Base-by-base conservation (phyloP, 2,797 vertebrate genomes). In the Crenuchus spilurus region DNA sequence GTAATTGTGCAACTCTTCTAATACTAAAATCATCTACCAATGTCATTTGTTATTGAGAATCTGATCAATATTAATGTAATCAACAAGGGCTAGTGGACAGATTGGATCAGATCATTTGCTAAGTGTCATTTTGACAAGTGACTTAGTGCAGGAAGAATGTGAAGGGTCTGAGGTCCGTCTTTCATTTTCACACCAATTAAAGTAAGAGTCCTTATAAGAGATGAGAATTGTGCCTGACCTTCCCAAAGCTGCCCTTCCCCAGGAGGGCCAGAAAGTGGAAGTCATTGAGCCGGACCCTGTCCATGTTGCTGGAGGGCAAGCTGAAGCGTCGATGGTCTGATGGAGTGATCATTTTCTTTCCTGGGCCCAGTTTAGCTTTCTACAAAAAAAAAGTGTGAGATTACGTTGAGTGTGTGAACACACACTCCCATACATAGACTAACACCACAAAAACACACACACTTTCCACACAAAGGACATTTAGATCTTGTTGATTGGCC, bases 191-290 rank as follows among this genome's bases (percentile, higher is more conserved):
- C 7, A 35, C 33, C 33, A 8, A 35, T 35, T 35, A 35, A 3
- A 35, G 3, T 35, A 35, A 10, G 14, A 31, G 28, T 33, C 9
- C 10, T 18, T 48, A 26, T 44, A 30, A 22, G 9, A 35, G 24
- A 20, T 14, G 2, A 71, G 14, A 8, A 54, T 18, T 20, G 8
- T 14, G 49, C 20, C 92, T 82, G 87, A 99, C 98, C 94, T 99
- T 99, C 51, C 98, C 98, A 0, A 99, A 99, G 84, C 98, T 99
- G 44, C 98, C 98, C 78, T 99, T 99, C 37, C 98, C 97, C 70
- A 99, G 93, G 72, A 99, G 94, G 82, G 96, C 96, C 85, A 99
- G 93, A 84, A 99, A 99, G 87, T 95, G 94, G 91, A 99, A 99
- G 87, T 99, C 96, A 0, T 87, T 94, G 72, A 99, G 95, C 39